Evolutionary conservation across 2,797 vertebrate species (phyloP), one percentile per base, ranked within the genome.

Genomic region (Argya squamiceps): DNA sequence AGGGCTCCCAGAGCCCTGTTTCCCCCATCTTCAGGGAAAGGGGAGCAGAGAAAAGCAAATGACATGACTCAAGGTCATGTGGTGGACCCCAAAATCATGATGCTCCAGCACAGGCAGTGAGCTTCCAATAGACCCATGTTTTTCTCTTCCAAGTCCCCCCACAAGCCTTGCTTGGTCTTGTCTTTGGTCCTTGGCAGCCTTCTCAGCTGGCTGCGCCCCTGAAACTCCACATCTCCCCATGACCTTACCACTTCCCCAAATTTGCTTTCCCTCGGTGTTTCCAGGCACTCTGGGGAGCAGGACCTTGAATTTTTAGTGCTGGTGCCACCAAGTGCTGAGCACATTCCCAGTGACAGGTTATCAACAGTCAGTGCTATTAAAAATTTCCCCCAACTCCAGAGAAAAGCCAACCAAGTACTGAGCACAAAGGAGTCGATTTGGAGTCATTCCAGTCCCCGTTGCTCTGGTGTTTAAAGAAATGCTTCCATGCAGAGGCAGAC

Each of bases 311-410:
- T 95, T 88, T 85, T 50, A 91, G 92, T 1, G 0, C 50, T 16
- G 13, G 39, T 44, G 62, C 93, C 0, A 0, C 15, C 7, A 84
- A 86, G 70, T 2, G 30, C 93, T 76, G 78, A 92, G 76, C 88
- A 86, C 96, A 96, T 97, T 95, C 92, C 85, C 88, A 75, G 49
- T 92, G 93, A 95, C 88, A 91, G 21, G 63, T 90, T 46, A 95
- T 96, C 94, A 93, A 97, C 94, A 97, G 76, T 32, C 91, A 96
- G 75, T 0, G 1, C 82, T 80, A 74, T 89, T 91, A 94, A 94
- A 94, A 86, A 90, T 89, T 81, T 94, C 88, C 89, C 83, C 81
- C 59, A 94, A 89, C 92, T 93, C 86, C 68, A 49, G 60, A 63
- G 79, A 75, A 71, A 94, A 88, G 56, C 43, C 70, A 73, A 78